Evolutionary conservation across 2,797 vertebrate species (phyloP).

Genomic region (Pitangus sulphuratus): DNA sequence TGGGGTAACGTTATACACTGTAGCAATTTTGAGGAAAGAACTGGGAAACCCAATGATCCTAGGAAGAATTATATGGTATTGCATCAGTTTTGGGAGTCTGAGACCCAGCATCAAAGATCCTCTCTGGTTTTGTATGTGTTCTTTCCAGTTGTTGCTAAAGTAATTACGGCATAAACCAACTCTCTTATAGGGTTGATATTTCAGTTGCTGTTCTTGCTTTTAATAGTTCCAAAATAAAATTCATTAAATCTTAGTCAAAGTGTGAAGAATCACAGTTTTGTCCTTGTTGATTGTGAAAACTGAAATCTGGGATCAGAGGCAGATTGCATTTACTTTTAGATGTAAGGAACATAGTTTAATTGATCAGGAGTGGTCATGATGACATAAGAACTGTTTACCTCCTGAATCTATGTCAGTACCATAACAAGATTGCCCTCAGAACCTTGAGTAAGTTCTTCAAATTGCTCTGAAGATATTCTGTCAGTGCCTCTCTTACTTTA

Average conservation of each 20-base stretch:
- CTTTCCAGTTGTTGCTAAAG: not conserved
- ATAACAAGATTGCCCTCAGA: not conserved
- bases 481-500: not conserved
- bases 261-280: not conserved
- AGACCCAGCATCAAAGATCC: not conserved
- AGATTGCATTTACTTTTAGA: not conserved
- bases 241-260: not conserved
- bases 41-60: not conserved
- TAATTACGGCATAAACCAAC: not conserved
- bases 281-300: not conserved
- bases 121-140: not conserved
- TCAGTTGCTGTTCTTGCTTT: not conserved
- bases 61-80: not conserved
- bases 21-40: not conserved
- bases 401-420: not conserved
- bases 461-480: not conserved
- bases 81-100: not conserved
- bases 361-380: not conserved
- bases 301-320: not conserved
- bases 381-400: not conserved
- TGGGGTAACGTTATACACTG: not conserved
- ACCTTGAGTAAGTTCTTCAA: not conserved
- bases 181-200: not conserved
- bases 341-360: not conserved
- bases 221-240: not conserved